A percentile compares a stretch with the other conserved stretches of the same genome.
Evolutionary conservation across 1,140 invertebrate species (phyloP).

Genomic region (Aporrectodea caliginosa): DNA sequence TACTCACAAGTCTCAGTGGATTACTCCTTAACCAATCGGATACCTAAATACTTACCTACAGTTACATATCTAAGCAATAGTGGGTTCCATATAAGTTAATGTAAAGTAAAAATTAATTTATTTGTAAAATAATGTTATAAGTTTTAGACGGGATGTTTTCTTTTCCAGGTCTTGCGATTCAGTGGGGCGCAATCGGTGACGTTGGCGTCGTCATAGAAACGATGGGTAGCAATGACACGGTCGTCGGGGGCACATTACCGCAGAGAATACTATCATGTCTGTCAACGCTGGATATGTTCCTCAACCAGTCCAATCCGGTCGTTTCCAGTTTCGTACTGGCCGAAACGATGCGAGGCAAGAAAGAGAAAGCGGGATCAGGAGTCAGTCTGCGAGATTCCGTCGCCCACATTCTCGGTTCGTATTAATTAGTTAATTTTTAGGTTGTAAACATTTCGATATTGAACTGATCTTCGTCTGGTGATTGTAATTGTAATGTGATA

Average conservation of each 20-base stretch:
- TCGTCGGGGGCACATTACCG: constrained; percentile 85
- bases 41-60: too few species aligned
- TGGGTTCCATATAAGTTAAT: too few species aligned
- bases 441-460: too few species aligned
- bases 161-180: constrained; percentile 70
- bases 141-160: too few species aligned
- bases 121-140: too few species aligned
- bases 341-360: constrained; percentile 61
- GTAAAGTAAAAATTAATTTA: too few species aligned
- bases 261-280: constrained; percentile 87
- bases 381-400: constrained; percentile 47
- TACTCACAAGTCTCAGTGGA: too few species aligned
- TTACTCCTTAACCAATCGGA: too few species aligned
- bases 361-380: constrained; percentile 29
- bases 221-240: constrained; percentile 83
- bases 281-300: constrained; percentile 76
- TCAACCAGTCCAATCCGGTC: constrained; percentile 81
- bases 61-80: too few species aligned
- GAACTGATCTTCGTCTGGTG: too few species aligned
- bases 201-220: constrained; percentile 85
- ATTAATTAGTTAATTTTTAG: too few species aligned
- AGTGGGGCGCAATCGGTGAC: constrained; percentile 97
- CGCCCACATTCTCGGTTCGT: constrained; percentile 55
- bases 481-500: too few species aligned
- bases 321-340: constrained; percentile 75